phyloP scores from a whole-genome alignment of 1,140 invertebrate genomes.

The Drosophila pallidifrons region DNA sequence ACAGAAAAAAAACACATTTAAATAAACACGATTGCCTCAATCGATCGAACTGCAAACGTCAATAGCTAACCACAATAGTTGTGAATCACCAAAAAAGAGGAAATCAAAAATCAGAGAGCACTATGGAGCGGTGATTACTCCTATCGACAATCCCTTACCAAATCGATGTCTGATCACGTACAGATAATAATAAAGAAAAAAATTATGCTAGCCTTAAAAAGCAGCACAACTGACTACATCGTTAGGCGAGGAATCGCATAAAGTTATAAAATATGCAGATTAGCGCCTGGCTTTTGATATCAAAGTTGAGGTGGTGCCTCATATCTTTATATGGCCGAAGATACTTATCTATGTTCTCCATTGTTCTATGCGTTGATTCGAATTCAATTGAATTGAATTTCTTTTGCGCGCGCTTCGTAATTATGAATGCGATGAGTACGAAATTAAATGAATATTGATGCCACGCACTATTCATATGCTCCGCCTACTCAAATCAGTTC shows the following conservation, averaged over 20 bases:
- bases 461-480: constrained; percentile 64
- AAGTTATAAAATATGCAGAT: constrained; percentile 21
- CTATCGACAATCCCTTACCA: constrained; percentile 1
- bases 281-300: constrained; percentile 28
- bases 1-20: neutral
- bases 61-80: constrained; percentile 12
- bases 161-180: constrained; percentile 56
- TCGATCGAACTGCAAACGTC: constrained; percentile 18
- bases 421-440: constrained; percentile 56
- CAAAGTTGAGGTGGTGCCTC: neutral
- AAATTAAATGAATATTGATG: constrained; percentile 69
- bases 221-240: constrained; percentile 29
- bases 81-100: constrained; percentile 60
- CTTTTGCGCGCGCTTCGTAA: constrained; percentile 44
- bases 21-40: constrained; percentile 19
- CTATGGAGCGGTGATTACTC: constrained; percentile 54
- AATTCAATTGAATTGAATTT: constrained; percentile 46
- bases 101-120: constrained; percentile 37
- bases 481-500: constrained; percentile 11
- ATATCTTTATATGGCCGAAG: neutral
- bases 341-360: constrained; percentile 13
- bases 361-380: constrained; percentile 14
- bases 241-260: constrained; percentile 5
- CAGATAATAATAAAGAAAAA: constrained; percentile 47
- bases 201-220: constrained; percentile 76